Base-by-base conservation (phyloP, 2,888 invertebrate species). In the Agrilus mali region DNA sequence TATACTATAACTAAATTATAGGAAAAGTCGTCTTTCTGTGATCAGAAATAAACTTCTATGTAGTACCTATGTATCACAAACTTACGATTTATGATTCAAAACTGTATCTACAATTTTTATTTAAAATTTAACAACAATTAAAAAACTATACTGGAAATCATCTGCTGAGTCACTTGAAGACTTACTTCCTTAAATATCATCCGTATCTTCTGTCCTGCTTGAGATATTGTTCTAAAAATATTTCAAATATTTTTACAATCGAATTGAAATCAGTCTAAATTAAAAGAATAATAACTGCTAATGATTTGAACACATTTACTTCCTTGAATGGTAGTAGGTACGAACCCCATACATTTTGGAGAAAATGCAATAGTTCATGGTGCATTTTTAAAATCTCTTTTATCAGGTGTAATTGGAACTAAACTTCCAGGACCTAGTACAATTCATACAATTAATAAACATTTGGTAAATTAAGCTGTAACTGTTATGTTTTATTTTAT, bases 321-420 rank as follows among this genome's bases (percentile, higher is more conserved):
- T 69, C 75, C 55, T 65, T 90, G 7, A 84, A 84, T 3, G 82
- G 82, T 44, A n/a, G n/a, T n/a, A n/a, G 90, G 90, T 66, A 73
- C 74, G 47, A 90, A 90, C 66, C 78, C 82, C 38, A 72, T 90
- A 53, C 90, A 90, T 61, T 72, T 73, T 51, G 66, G 71, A 49
- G 35, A 37, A 22, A 69, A 70, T 52, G 77, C 80, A 5, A 72
- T 88, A 47, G 87, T 87, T 0, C 89, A 89, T 59, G 90, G 90
- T 2, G 87, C 88, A 3, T 71, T 86, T 37, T 67, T 90, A n/a
- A 89, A 88, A 63, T 82, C 84, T 0, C 64, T 88, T 17, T 80
- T 90, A 2, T 86, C 88, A 0, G 82, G 84, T 12, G 74, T 89
- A 6, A 80, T 90, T 40, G 90, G 90, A 1, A 87, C 85, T 1